Evolutionary conservation across 2,113 vertebrate species (phyloP).

Genomic region (Prunella himalayana): DNA sequence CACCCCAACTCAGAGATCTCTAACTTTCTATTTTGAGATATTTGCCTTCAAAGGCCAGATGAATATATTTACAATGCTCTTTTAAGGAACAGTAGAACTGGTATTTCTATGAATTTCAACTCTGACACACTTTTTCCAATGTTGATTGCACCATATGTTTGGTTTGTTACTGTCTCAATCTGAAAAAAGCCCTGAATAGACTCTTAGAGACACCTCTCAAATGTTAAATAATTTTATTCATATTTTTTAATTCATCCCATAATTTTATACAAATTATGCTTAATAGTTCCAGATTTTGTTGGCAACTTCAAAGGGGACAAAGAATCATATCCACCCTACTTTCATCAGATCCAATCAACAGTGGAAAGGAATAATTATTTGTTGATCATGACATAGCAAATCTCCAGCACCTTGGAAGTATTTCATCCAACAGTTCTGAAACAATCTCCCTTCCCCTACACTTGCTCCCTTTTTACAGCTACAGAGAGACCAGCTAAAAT

Average conservation of each 20-base stretch:
- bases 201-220: not conserved
- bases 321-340: not conserved
- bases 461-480: not conserved
- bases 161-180: not conserved
- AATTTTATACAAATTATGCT: not conserved
- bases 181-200: not conserved
- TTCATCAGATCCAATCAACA: not conserved
- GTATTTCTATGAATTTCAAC: not conserved
- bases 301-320: not conserved
- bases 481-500: not conserved
- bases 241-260: too few relatives aligned
- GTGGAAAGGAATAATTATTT: conserved; percentile 35
- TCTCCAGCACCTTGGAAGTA: not conserved
- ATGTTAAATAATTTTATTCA: not conserved
- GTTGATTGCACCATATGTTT: not conserved
- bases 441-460: not conserved
- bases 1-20: not conserved
- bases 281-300: conserved; percentile 1
- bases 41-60: not conserved
- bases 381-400: not conserved
- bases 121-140: not conserved
- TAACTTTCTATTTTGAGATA: not conserved
- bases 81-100: not conserved
- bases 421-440: conserved; percentile 11
- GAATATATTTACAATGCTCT: not conserved